Percentiles rank a stretch among this genome's conserved stretches.
These are phyloP conservation scores for Poecilobothrus nobilitatus DNA, from an alignment of 2,888 invertebrate genomes.

Conservation along the genomic window DNA sequence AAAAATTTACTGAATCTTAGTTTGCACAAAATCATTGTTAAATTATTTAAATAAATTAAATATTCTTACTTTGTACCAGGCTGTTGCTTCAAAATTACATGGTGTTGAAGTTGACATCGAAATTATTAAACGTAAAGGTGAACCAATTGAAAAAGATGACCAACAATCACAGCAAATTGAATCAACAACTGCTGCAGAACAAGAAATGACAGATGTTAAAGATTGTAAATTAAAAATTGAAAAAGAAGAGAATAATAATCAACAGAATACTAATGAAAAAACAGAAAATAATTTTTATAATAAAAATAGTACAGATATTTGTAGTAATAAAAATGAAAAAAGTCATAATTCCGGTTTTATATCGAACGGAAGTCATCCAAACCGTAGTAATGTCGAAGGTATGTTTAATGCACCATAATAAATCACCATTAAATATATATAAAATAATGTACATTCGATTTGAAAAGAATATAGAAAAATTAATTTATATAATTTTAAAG, in stretches of 20 bases:
- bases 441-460: too few species aligned
- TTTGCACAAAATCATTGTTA: too few species aligned
- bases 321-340: conserved; percentile 11
- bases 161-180: conserved; percentile 26
- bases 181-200: not conserved
- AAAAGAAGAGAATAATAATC: conserved; percentile 18
- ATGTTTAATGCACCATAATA: too few species aligned
- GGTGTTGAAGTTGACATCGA: conserved; percentile 87
- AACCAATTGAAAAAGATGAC: conserved; percentile 45
- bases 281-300: not conserved
- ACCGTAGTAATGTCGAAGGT: too few species aligned
- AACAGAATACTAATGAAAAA: conserved; percentile 12
- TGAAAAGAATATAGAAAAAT: too few species aligned
- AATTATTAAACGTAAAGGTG: conserved; percentile 77
- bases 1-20: too few species aligned
- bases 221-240: conserved; percentile 5
- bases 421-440: too few species aligned
- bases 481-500: too few species aligned
- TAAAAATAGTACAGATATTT: conserved; percentile 12
- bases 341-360: not conserved
- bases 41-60: too few species aligned
- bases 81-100: conserved; percentile 88
- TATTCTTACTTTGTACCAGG: too few species aligned
- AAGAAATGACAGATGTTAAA: not conserved
- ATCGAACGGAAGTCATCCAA: not conserved